Base-by-base conservation (phyloP, 2,797 vertebrate genomes). In the Tolypeutes matacus region DNA sequence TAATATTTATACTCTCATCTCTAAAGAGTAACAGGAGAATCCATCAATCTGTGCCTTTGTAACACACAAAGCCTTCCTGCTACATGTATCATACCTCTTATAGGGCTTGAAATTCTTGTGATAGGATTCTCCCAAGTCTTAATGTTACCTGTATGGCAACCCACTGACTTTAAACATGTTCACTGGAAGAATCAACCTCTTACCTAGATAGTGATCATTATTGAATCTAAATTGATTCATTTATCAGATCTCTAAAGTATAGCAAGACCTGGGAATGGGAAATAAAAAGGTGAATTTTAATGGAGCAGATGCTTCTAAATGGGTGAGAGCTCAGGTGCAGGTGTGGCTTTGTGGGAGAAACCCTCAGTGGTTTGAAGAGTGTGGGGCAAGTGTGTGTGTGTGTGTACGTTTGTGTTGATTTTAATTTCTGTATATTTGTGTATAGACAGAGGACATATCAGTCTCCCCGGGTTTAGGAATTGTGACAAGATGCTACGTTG, bases 131-230 rank as follows among this genome's bases (percentile, higher is more conserved):
- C 69, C 18, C 18, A 65, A 39, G 78, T 56, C 4, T 86, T 23
- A n/a, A 25, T 31, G 31, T 31, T 46, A 31, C 34, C 1, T 17
- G 15, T 53, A 53, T 14, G 4, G 56, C 42, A 13, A 81, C 27
- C 21, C 69, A 36, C 36, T 95, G 86, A 60, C 69, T 70, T 93
- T 89, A 92, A 85, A 53, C 18, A 10, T 42, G 5, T 82, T 87
- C 39, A 69, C 9, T 69, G 29, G 25, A 58, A 78, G 56, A 82
- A 69, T 11, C 49, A 42, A n/a, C 29, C 17, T 15, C 65, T 82
- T 85, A 53, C 6, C 13, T 78, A 75, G 58, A 34, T 80, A 67
- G 27, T 23, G 11, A 65, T 81, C 56, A 65, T 86, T 25, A 76
- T 67, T 49, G 88, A 87, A 85, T 69, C 69, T 62, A 39, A 69